phyloP scores from a whole-genome alignment of 2,888 invertebrate genomes.

The Anticlea derivata region DNA sequence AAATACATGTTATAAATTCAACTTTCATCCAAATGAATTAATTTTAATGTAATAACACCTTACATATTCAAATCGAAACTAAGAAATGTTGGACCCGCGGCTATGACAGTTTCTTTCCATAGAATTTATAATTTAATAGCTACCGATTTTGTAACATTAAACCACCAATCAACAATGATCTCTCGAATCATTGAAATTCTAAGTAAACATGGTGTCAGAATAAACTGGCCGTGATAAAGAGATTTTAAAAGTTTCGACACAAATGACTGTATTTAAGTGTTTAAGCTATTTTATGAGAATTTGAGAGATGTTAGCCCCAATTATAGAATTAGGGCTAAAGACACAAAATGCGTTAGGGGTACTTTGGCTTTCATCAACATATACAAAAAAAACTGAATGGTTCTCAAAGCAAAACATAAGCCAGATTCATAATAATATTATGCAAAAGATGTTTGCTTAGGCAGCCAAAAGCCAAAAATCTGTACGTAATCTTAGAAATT shows the following conservation, averaged over 20 bases:
- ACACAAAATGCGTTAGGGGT: constrained; percentile 9
- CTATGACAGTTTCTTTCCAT: constrained; percentile 69
- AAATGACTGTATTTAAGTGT: constrained; percentile 64
- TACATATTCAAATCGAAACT: constrained; percentile 62
- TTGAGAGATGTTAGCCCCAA: constrained; percentile 43
- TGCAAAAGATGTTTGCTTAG: too few species aligned
- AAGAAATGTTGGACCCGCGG: constrained; percentile 49
- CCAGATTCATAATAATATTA: too few species aligned
- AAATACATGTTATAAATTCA: constrained; percentile 14
- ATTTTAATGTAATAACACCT: constrained; percentile 50
- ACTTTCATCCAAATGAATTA: constrained; percentile 29
- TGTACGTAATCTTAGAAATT: too few species aligned
- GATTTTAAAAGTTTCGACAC: constrained; percentile 45
- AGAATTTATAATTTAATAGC: constrained; percentile 51
- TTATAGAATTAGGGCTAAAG: constrained; percentile 47
- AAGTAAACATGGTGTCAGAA: background rate
- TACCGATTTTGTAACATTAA: constrained; percentile 45
- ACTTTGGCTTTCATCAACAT: constrained; percentile 8
- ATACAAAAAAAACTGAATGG: constrained; percentile 1
- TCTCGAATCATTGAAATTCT: background rate
- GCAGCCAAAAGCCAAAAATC: too few species aligned
- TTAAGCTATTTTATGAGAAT: constrained; percentile 64
- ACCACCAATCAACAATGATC: constrained; percentile 24
- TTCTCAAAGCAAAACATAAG: background rate
- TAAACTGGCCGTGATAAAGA: constrained; percentile 31